A percentile compares a stretch with the other conserved stretches of the same genome.
These are phyloP conservation scores for Cydia fagiglandana DNA, from an alignment of 1,140 invertebrate genomes.

Conservation along the genomic window DNA sequence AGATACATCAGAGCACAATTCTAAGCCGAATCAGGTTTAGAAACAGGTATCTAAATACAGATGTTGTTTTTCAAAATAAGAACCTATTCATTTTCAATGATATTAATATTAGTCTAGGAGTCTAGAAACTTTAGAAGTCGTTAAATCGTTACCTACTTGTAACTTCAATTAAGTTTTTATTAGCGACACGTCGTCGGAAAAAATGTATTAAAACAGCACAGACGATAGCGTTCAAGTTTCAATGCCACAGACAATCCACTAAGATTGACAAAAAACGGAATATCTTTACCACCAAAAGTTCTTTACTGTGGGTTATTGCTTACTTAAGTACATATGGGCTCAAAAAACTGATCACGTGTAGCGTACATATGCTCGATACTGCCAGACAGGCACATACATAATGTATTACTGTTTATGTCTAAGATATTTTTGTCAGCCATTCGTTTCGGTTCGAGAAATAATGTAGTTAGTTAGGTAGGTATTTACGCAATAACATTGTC, in stretches of 20 bases:
- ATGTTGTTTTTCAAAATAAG: background rate
- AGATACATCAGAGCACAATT: background rate
- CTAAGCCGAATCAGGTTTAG: background rate
- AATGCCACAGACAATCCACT: slow-evolving; percentile 1
- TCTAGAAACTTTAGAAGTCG: background rate
- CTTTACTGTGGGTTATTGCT: slow-evolving; percentile 9
- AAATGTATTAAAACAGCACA: background rate
- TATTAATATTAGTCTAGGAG: background rate
- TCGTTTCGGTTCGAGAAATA: slow-evolving; percentile 20
- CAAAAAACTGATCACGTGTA: slow-evolving; percentile 28
- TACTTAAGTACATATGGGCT: background rate
- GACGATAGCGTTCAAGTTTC: background rate
- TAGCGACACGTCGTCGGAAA: background rate
- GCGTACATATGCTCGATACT: slow-evolving; percentile 19
- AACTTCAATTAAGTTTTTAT: background rate
- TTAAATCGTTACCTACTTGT: background rate
- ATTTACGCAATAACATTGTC: background rate
- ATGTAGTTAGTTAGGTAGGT: background rate
- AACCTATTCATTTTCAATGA: background rate
- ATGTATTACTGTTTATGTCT: slow-evolving; percentile 29
- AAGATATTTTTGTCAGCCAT: slow-evolving; percentile 29
- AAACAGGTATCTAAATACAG: background rate
- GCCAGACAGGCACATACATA: slow-evolving; percentile 22
- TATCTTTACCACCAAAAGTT: background rate
- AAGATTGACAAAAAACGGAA: background rate